Conservation (phyloP, 2,113 vertebrate genomes). For the Loxodonta africana region DNA sequence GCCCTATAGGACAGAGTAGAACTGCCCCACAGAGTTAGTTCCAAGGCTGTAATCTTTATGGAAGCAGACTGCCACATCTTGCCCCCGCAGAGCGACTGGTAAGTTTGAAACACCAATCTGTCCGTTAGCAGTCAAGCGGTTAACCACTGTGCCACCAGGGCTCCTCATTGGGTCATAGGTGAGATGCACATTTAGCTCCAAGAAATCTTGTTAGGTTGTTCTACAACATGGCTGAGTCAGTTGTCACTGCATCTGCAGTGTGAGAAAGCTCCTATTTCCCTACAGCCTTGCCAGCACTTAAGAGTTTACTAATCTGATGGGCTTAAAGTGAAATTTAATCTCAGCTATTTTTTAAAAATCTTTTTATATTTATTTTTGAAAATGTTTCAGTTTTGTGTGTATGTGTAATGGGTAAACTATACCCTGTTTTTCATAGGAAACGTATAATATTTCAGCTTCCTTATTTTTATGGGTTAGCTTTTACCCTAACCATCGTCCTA, state of each 20-base stretch:
- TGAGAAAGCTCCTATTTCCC: neutral
- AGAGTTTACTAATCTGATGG: neutral
- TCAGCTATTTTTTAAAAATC: neutral
- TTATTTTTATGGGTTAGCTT: neutral
- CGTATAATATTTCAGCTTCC: neutral
- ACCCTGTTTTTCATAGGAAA: neutral
- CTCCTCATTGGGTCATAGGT: neutral
- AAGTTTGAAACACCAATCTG: too few species aligned
- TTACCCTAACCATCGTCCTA: neutral
- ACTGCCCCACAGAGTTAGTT: too few species aligned
- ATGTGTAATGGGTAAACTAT: neutral
- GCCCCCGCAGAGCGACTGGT: too few species aligned
- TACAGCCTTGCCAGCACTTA: neutral
- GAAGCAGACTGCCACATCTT: too few species aligned
- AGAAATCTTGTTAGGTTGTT: neutral
- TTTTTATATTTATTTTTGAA: conserved; percentile 36
- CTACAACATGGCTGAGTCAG: neutral
- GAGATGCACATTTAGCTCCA: neutral
- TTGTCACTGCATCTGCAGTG: neutral
- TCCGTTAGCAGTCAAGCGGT: too few species aligned
- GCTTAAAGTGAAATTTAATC: neutral
- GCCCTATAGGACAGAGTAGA: too few species aligned
- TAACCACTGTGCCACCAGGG: too few species aligned
- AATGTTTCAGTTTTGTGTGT: neutral
- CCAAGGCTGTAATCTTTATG: too few species aligned